A percentile compares a stretch with the other conserved stretches of the same genome.
phyloP scores from a whole-genome alignment of 2,888 invertebrate genomes.

The Horisme vitalbata region DNA sequence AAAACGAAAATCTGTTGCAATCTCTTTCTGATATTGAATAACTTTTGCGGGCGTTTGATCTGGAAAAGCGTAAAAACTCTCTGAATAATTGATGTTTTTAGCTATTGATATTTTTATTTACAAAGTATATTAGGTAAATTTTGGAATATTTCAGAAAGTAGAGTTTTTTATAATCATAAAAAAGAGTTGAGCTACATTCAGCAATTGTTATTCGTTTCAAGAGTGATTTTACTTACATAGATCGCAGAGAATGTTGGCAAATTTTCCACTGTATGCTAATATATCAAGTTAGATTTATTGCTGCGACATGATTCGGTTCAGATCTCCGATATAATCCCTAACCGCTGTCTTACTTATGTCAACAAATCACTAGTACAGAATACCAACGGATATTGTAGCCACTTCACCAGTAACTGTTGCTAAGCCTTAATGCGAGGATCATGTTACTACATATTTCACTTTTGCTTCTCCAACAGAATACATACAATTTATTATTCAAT shows the following conservation, averaged over 20 bases:
- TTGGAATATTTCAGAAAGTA: no score
- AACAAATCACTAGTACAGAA: constrained; percentile 2
- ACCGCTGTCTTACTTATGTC: constrained; percentile 7
- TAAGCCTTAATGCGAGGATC: neutral
- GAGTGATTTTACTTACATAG: no score
- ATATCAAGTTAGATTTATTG: constrained; percentile 46
- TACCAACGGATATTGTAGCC: neutral
- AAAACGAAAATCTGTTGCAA: no score
- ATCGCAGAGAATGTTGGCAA: constrained; percentile 43
- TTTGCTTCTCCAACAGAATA: neutral
- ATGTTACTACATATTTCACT: neutral
- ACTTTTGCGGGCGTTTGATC: no score
- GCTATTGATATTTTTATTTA: no score
- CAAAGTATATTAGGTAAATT: no score
- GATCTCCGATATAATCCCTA: constrained; percentile 30
- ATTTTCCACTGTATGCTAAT: constrained; percentile 44
- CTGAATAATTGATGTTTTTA: no score
- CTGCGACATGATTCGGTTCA: constrained; percentile 44
- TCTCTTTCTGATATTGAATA: no score
- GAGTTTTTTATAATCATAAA: no score
- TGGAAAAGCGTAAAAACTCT: no score
- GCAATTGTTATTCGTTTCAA: no score
- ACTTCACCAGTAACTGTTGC: neutral
- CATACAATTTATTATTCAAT: constrained; percentile 13
- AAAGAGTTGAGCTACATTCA: no score